phyloP scores from a whole-genome alignment of 2,888 invertebrate genomes.

The Syrphus vitripennis region DNA sequence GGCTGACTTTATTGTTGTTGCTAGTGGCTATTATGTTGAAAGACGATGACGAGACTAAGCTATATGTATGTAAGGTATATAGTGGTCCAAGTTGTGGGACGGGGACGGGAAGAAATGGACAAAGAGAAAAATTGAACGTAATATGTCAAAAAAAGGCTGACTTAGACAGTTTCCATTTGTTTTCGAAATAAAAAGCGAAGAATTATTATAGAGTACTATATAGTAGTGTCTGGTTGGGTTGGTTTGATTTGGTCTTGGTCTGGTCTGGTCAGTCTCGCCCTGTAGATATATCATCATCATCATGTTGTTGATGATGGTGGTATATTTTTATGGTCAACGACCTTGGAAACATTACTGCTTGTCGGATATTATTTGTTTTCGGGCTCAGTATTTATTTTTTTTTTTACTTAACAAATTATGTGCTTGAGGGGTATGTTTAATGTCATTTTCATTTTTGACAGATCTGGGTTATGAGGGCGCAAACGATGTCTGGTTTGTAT shows the following conservation, averaged over 20 bases:
- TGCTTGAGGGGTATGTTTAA: conserved; percentile 61
- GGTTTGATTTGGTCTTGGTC: conserved; percentile 35
- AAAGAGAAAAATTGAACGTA: conserved; percentile 68
- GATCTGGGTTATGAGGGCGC: conserved; percentile 61
- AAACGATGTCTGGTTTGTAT: conserved; percentile 38
- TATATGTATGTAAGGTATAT: neutral
- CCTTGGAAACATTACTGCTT: conserved; percentile 63
- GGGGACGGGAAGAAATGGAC: conserved; percentile 41
- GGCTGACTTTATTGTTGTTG: conserved; percentile 33
- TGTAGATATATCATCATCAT: conserved; percentile 6
- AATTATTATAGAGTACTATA: no score
- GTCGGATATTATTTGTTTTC: conserved; percentile 29
- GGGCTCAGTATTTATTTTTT: conserved; percentile 2
- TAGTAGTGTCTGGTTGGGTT: conserved; percentile 54
- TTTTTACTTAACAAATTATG: conserved; percentile 46
- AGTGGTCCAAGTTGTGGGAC: neutral
- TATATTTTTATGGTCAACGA: conserved; percentile 67
- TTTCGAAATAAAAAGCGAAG: conserved; percentile 42
- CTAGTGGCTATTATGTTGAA: conserved; percentile 49
- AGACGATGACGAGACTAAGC: conserved; percentile 30
- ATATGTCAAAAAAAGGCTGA: conserved; percentile 70
- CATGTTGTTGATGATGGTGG: conserved; percentile 29
- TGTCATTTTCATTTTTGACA: conserved; percentile 67
- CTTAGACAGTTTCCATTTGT: conserved; percentile 71
- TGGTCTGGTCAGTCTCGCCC: conserved; percentile 59